Evolutionary conservation across 2,797 vertebrate genomes (phyloP), one percentile per base, ranked within the genome.

Genomic region (Hephaestus fuliginosus): DNA sequence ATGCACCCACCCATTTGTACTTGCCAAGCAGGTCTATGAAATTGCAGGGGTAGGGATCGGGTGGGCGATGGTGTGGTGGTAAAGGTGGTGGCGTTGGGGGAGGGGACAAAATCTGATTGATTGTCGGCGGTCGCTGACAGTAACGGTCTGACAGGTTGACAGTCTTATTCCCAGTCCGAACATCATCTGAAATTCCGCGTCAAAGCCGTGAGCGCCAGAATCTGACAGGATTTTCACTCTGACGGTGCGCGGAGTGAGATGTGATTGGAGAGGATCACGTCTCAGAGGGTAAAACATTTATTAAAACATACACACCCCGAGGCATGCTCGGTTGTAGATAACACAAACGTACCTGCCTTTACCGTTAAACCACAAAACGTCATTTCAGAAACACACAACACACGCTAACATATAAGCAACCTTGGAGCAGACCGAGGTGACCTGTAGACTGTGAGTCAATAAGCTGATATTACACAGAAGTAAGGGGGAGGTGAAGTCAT

Each of bases 101-200:
- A 56, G 3, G 74, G 60, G 68, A 56, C 17, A 48, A 7, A 70
- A 81, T 74, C 15, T 44, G 74, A 81, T 72, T 74, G 76, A 58
- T 36, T 53, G 39, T n/a, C 43, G 76, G 52, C n/a, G 3, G 57
- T 64, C 33, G n/a, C 20, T 72, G 73, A 64, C 18, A 49, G 30
- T 14, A 17, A 65, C 65, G 53, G 7, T 49, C 20, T 82, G 83
- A 82, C 60, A 64, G 58, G 52, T 10, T 72, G 36, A 76, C 60
- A 49, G 58, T 80, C 57, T 15, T 70, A 64, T 76, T 25, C 55
- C 61, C 39, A 58, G 5, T 66, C 61, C 71, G 33, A 74, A 61
- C 46, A 53, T 62, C 76, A 25, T 80, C 48, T 0, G 67, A 73
- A 72, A 70, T 12, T 46, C 55, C 22, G n/a, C 25, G 74, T 64